Conservation (phyloP, 2,797 vertebrate species). For the Ibycter americanus region DNA sequence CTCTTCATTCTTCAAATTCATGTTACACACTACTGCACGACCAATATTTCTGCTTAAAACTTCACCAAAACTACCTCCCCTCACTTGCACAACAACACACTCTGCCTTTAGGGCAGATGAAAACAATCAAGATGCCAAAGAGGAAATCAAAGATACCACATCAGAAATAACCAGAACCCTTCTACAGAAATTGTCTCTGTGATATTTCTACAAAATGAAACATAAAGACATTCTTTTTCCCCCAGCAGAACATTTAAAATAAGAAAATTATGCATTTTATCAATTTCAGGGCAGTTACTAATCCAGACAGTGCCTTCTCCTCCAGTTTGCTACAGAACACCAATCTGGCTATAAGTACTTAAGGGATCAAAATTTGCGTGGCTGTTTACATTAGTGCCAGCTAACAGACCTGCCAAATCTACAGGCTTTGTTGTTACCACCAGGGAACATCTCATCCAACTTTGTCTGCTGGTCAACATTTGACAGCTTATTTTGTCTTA, state of each 20-base stretch:
- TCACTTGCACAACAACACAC: neutral
- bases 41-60: neutral
- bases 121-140: neutral
- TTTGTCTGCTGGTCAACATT: neutral
- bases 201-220: neutral
- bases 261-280: neutral
- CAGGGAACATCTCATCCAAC: neutral
- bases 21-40: neutral
- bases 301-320: neutral
- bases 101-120: neutral
- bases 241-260: neutral
- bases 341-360: neutral
- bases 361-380: neutral
- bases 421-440: neutral
- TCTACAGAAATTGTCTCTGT: neutral
- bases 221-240: neutral
- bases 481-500: neutral
- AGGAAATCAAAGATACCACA: neutral
- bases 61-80: neutral
- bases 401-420: neutral
- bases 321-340: neutral
- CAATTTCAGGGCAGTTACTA: neutral
- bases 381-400: neutral
- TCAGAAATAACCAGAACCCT: neutral
- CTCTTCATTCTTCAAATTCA: neutral